These are phyloP conservation scores for Drosophila quinaria DNA, from an alignment of 2,888 invertebrate genomes.

Conservation along the genomic window DNA sequence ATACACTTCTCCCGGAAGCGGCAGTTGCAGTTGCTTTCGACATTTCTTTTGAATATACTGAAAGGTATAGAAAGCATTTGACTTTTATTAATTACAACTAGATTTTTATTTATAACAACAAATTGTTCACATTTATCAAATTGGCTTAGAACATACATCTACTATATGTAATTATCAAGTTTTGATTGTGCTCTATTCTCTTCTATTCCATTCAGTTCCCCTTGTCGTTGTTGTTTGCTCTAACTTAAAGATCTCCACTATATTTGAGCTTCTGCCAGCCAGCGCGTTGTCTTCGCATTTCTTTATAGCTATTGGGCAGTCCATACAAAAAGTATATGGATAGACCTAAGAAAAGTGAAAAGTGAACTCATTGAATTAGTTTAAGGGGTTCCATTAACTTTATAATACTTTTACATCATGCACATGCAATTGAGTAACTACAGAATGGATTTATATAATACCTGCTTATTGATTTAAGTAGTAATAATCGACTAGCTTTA, in stretches of 20 bases:
- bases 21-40: slow-evolving; percentile 64
- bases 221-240: slow-evolving; percentile 6
- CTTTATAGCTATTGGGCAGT: slow-evolving; percentile 86
- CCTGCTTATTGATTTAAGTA: slow-evolving; percentile 2
- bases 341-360: slow-evolving; percentile 87
- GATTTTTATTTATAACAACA: slow-evolving; percentile 77
- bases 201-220: slow-evolving; percentile 1
- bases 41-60: slow-evolving; percentile 49
- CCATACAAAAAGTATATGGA: slow-evolving; percentile 91
- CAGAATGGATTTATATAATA: slow-evolving; percentile 24
- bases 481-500: slow-evolving; percentile 1
- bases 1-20: slow-evolving; percentile 69
- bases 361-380: slow-evolving; percentile 37
- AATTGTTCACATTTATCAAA: slow-evolving; percentile 76
- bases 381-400: slow-evolving; percentile 32
- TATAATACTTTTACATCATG: slow-evolving; percentile 37
- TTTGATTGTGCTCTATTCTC: slow-evolving; percentile 35
- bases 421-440: slow-evolving; percentile 32
- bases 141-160: slow-evolving; percentile 60
- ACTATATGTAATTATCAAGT: slow-evolving; percentile 48
- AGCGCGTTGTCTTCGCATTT: slow-evolving; percentile 77
- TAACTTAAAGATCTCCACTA: slow-evolving; percentile 65
- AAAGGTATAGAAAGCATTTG: slow-evolving; percentile 56
- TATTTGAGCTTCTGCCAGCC: slow-evolving; percentile 85
- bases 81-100: slow-evolving; percentile 77